Base-by-base conservation (phyloP, 2,797 vertebrate species). In the Microchirus variegatus region DNA sequence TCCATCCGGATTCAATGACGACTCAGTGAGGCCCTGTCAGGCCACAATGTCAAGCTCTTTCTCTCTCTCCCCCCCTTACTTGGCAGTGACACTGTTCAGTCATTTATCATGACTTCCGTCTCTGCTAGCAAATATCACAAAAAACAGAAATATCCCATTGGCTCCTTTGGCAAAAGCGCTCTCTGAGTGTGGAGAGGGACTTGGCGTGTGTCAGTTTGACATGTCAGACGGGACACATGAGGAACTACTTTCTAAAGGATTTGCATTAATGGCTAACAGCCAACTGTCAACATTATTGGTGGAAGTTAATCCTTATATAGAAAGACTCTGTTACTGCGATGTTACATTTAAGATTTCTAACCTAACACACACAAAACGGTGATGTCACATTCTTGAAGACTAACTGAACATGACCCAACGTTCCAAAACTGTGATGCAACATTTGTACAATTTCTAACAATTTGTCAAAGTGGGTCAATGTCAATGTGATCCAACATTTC, bases 71-170 rank as follows among this genome's bases (percentile, higher is more conserved):
- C 62, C 50, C 48, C 41, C 55, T 75, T 42, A 16, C 31, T 51
- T 70, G 80, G 70, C 69, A 46, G 46, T 10, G 51, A 67, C 50
- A 41, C 59, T 66, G 57, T 63, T 49, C 50, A 80, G 58, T 84
- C 81, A 76, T 82, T 88, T 83, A 79, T 59, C 77, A 78, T 73
- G 72, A 68, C 77, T 84, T 80, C 85, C 26, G 31, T 83, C 82
- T 70, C 76, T 17, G 78, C 47, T 10, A 77, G 78, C 61, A 70
- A 66, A 82, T 71, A 76, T 77, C 63, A 78, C 73, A 80, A 78
- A 78, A 78, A 74, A 69, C 43, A 59, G 54, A 66, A 65, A 76
- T 38, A 49, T 84, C 82, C 80, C 49, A 62, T 78, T 77, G 82
- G 69, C 59, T 77, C 52, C 71, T 68, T 70, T 71, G 70, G 69